These are phyloP conservation scores for Mergus octosetaceus DNA, from an alignment of 2,797 vertebrate genomes.

Conservation along the genomic window DNA sequence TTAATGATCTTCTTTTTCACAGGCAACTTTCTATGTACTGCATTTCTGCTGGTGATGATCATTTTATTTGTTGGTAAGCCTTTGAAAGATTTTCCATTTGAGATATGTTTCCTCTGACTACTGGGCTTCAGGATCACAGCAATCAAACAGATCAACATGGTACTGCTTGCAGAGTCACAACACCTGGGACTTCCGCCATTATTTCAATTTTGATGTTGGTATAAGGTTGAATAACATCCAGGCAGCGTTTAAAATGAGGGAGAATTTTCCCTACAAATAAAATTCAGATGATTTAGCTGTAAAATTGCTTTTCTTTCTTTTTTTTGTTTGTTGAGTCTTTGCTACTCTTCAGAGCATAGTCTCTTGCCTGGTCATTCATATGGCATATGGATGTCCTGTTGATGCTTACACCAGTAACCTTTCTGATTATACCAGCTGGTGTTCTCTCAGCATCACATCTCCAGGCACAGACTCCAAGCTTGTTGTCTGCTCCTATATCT, in stretches of 20 bases:
- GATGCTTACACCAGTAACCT: background rate
- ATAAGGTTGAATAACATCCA: background rate
- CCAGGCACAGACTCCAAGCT: background rate
- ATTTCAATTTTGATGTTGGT: background rate
- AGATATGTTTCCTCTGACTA: background rate
- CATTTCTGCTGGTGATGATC: rapidly evolving
- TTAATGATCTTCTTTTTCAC: background rate
- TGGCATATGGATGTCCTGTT: background rate
- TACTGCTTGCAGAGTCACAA: background rate
- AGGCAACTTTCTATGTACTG: rapidly evolving
- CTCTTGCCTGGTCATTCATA: background rate
- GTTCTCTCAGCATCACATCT: background rate
- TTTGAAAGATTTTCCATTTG: background rate
- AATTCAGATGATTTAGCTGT: background rate
- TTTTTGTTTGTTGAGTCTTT: background rate
- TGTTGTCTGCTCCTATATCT: background rate
- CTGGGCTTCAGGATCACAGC: background rate
- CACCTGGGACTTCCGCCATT: background rate
- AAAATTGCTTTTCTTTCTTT: background rate
- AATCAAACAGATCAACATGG: background rate
- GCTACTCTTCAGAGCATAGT: background rate
- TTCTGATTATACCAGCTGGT: background rate
- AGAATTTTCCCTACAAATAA: background rate
- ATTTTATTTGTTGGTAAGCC: background rate
- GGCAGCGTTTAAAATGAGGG: background rate